Evolutionary conservation across 37 sponge, comb jelly and placozoan species (phyloP), one percentile per base, ranked within the genome.

Genomic region (Axinella damicornis): DNA sequence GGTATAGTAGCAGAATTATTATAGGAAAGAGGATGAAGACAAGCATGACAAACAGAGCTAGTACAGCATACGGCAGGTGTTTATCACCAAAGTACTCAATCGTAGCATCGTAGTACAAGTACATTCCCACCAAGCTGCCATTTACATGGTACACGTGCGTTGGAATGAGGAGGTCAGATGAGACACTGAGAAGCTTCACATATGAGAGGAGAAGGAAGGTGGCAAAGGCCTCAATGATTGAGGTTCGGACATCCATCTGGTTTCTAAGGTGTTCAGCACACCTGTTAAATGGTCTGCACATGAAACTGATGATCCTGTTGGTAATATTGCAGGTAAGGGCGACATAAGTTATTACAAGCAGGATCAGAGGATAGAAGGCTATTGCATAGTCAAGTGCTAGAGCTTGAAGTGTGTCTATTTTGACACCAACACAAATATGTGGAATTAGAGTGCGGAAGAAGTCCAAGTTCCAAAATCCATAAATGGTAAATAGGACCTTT

Each of bases 141-240:
- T 27, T 33, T 19, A 28, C 22, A 63, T 27, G 34, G 54, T 36
- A 68, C 4, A 85, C 71, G 16, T 38, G 6, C 0, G 82, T 70
- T 18, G 76, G 74, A 16, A 60, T 32, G 17, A 90, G 82, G 15
- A 90, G 32, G 12, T 63, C 46, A 46, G 80, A 53, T 5, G 88
- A 79, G 20, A 73, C 72, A 21, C 34, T 19, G 13, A 84, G 56
- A 27, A 92, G 34, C 38, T 92, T 92, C 0, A 68, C 53, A 64
- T 77, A 84, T 31, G 93, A 88, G 31, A 92, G 80, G 9, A 88
- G 68, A 59, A 88, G 62, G 38, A 92, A 83, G 19, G 89, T 74
- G 2, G 82, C 85, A 41, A 81, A 68, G 17, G 89, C 93, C 80
- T 84, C 80, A 17, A 85, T 74, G 19, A 85, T 52, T 30, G 89